Evolutionary conservation across 1,140 invertebrate species (phyloP).

Genomic region (Polypedilum pembai): DNA sequence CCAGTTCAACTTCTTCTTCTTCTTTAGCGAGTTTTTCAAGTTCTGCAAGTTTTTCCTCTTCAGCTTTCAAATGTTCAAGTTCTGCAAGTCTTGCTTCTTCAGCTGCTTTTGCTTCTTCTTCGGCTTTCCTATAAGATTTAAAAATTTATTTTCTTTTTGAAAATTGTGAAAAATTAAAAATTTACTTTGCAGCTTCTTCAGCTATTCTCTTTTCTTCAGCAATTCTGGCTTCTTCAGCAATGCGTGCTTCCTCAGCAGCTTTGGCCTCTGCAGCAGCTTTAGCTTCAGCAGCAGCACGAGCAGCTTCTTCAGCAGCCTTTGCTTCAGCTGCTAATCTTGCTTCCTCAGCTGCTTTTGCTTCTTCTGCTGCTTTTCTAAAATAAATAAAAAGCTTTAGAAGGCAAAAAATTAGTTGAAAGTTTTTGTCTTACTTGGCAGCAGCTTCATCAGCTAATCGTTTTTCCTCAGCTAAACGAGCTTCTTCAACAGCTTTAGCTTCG

Average conservation of each 20-base stretch:
- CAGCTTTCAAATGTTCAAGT: conserved; percentile 45
- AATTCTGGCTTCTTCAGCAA: conserved; percentile 46
- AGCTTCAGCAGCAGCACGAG: conserved; percentile 45
- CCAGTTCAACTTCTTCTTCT: conserved; percentile 53
- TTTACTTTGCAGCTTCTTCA: conserved; percentile 43
- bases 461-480: conserved; percentile 43
- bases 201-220: conserved; percentile 47
- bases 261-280: conserved; percentile 44
- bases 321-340: conserved; percentile 48
- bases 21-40: conserved; percentile 48
- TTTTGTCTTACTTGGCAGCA: not conserved
- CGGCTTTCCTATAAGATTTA: conserved; percentile 26
- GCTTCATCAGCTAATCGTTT: conserved; percentile 32
- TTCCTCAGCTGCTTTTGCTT: conserved; percentile 49
- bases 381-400: no score
- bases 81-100: conserved; percentile 47
- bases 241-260: conserved; percentile 36
- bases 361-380: conserved; percentile 39
- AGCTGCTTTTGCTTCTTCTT: conserved; percentile 45
- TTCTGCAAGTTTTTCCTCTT: conserved; percentile 50
- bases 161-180: not conserved
- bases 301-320: no score
- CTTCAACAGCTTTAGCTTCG: conserved; percentile 46
- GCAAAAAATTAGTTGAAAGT: not conserved
- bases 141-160: not conserved